Evolutionary conservation across 2,888 invertebrate genomes (phyloP).

Genomic region (Hoplodrina blanda): DNA sequence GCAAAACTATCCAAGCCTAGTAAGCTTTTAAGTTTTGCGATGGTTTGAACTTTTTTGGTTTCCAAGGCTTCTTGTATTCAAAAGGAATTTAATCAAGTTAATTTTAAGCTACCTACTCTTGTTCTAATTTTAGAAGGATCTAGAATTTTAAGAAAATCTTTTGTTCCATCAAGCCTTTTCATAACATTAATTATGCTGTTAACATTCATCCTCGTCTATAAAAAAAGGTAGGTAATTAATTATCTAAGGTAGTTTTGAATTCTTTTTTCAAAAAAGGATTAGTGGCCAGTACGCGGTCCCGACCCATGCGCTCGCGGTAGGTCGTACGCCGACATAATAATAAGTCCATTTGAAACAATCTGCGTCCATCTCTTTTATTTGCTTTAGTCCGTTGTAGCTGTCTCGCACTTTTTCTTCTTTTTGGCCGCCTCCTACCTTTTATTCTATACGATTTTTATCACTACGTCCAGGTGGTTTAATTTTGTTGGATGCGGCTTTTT

Average conservation of each 20-base stretch:
- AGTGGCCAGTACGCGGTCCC: conserved; percentile 51
- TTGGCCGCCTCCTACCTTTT: conserved; percentile 67
- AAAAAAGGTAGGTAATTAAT: conserved; percentile 49
- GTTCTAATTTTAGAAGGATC: not conserved
- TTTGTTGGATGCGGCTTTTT: conserved; percentile 50
- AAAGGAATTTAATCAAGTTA: not conserved
- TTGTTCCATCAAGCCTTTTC: not conserved
- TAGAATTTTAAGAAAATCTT: not conserved
- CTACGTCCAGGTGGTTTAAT: conserved; percentile 60
- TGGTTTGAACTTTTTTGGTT: no score
- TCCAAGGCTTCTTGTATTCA: conserved; percentile 4
- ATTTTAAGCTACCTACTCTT: not conserved
- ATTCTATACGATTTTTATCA: conserved; percentile 69
- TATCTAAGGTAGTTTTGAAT: conserved; percentile 38
- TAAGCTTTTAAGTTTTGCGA: no score
- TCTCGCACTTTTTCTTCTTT: conserved; percentile 70
- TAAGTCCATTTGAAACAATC: conserved; percentile 84
- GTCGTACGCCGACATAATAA: conserved; percentile 76
- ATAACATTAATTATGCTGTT: conserved; percentile 15
- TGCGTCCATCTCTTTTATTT: conserved; percentile 76
- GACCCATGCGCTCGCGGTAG: conserved; percentile 73
- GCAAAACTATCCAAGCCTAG: no score
- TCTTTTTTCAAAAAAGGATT: conserved; percentile 50
- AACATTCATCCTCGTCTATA: conserved; percentile 11
- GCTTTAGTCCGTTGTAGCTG: conserved; percentile 69